A percentile compares a stretch with the other conserved stretches of the same genome.
Conservation (phyloP, 2,888 invertebrate genomes). For the Yponomeuta plumbellus region DNA sequence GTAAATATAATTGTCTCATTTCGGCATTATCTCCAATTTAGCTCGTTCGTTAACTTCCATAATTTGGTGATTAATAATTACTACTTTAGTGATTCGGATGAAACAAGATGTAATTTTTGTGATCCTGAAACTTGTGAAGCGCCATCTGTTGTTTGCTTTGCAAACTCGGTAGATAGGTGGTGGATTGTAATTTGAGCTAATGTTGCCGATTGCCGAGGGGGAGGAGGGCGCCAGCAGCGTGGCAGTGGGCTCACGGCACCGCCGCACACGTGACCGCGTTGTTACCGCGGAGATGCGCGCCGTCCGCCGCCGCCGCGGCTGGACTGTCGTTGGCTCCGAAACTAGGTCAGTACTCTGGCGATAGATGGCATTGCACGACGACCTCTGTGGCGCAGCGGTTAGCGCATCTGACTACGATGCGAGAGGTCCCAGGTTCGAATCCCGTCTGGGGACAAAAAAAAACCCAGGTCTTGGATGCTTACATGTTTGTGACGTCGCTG, state of each 20-base stretch:
- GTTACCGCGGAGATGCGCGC: conserved; percentile 68
- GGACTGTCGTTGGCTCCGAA: conserved; percentile 87
- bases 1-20: not conserved
- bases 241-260: conserved; percentile 34
- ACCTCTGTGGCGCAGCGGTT: too few species aligned
- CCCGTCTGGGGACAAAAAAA: too few species aligned
- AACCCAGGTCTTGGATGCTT: too few species aligned
- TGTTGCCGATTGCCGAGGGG: conserved; percentile 65
- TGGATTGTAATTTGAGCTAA: conserved; percentile 26
- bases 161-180: not conserved
- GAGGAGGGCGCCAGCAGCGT: conserved; percentile 58
- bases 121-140: conserved; percentile 1
- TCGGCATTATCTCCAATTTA: not conserved
- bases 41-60: not conserved
- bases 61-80: too few species aligned
- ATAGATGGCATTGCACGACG: conserved; percentile 61
- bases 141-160: conserved; percentile 11
- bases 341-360: conserved; percentile 75
- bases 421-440: too few species aligned
- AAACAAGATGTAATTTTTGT: not conserved
- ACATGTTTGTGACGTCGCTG: too few species aligned
- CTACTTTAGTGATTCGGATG: not conserved
- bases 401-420: too few species aligned
- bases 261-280: conserved; percentile 59
- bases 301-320: conserved; percentile 79